Base-by-base conservation (phyloP, 2,888 invertebrate species). In the Amphiduros pacificus region DNA sequence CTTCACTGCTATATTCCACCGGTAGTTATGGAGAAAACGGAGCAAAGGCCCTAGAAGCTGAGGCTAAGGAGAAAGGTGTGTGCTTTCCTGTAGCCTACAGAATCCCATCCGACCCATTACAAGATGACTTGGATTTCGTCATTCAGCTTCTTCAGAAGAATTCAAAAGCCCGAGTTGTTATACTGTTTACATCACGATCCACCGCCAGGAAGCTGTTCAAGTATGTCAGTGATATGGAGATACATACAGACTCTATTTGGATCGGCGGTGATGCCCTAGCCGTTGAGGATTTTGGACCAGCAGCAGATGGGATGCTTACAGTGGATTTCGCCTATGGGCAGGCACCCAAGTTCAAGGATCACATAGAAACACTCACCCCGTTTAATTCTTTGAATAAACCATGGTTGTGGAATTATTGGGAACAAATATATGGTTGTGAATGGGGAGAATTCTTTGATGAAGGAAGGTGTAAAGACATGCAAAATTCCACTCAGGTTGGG, bases 21-120 rank as follows among this genome's bases (percentile, higher is more conserved):
- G 59, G 59, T 6, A 59, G 59, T n/a, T 59, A 59, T 20, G 59
- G 59, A 22, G 59, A 59, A 36, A 59, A 59, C 29, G 59, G 51
- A 11, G 59, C 51, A 1, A 59, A 59, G 44, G 28, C 41, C 3
- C 40, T 48, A 17, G 20, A 48, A 3, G n/a, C 5, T 6, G 52
- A 51, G 17, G 40, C 44, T 17, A 31, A 40, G 9, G 27, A 59
- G n/a, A 32, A 41, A 29, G 59, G 52, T 9, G 29, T 52, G 11
- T 59, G 59, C 29, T 27, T 59, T 53, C 41, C 49, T 11, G 9
- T 58, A 2, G 49, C 58, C n/a, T 31, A 49, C 20, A 32, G 24
- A 48, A 48, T 58, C 17, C 29, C 58, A 5, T 51, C 50, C 26
- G 51, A 36, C 17, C 20, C 48, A 1, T 50, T 32, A 14, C 9